These are phyloP conservation scores for Nephrotoma flavescens DNA, from an alignment of 2,888 invertebrate genomes.

Conservation along the genomic window DNA sequence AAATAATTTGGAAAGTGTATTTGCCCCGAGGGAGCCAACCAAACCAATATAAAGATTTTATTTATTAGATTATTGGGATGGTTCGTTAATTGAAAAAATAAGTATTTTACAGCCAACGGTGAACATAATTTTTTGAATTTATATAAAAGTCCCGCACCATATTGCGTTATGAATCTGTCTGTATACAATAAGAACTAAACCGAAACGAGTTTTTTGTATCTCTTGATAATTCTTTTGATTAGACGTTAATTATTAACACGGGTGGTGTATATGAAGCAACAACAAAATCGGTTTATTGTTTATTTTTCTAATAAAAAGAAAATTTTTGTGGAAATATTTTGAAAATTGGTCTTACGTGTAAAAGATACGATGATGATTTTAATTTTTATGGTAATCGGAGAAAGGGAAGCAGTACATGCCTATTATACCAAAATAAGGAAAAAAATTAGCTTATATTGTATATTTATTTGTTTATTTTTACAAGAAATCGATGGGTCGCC, in stretches of 20 bases:
- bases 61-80: not conserved
- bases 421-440: no score
- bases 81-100: not conserved
- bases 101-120: not conserved
- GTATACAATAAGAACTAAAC: not conserved
- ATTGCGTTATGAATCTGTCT: not conserved
- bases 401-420: no score
- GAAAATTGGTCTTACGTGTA: no score
- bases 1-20: not conserved
- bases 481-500: no score
- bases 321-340: no score
- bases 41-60: not conserved
- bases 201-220: not conserved
- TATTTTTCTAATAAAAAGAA: no score
- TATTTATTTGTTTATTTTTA: no score
- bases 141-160: not conserved
- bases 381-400: no score
- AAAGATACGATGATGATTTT: no score
- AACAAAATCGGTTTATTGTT: not conserved
- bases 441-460: no score
- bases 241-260: not conserved
- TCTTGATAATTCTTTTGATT: not conserved
- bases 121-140: not conserved
- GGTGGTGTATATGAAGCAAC: not conserved
- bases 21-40: not conserved